Base-by-base conservation (phyloP, 2,113 vertebrate species). In the Chaenocephalus aceratus region DNA sequence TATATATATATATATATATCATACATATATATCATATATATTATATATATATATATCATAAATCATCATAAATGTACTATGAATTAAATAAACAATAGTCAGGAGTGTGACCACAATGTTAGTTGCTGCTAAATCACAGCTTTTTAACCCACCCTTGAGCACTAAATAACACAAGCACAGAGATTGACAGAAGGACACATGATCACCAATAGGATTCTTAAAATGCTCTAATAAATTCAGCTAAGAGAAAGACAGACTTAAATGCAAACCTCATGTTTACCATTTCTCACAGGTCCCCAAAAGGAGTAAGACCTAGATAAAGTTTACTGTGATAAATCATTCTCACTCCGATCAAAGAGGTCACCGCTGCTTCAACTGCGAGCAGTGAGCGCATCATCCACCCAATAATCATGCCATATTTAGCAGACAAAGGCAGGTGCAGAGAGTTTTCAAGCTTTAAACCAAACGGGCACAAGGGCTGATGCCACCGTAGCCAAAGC, bases 101-200 rank as follows among this genome's bases (percentile, higher is more conserved):
- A 88, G 90, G 87, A 92, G 91, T 90, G 90, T 84, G 89, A 88
- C 73, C 80, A 91, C 79, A 89, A 89, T 88, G 88, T 89, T 88
- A 87, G 85, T 86, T 69, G 84, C 86, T 90, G 91, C 83, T 81
- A 84, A 88, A 85, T 72, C 75, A 85, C 84, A 85, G 85, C 83
- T 86, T 65, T 79, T 91, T 82, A 87, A 88, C 89, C 86, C 81
- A 89, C 86, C 88, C 82, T 72, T 66, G 73, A 92, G 85, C 86
- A 92, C 91, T 92, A 92, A 88, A 86, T 88, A 90, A 91, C 89
- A 92, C 88, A 88, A 92, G 90, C 92, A 93, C 88, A 92, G 86
- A 91, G 86, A 91, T 84, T 30, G 84, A 92, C 84, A 88, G 82
- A 89, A 92, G 83, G 83, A 93, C 89, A 91, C 90, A 91, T 92